Evolutionary conservation across 1,140 invertebrate genomes (phyloP).

Genomic region (Mercenaria mercenaria): DNA sequence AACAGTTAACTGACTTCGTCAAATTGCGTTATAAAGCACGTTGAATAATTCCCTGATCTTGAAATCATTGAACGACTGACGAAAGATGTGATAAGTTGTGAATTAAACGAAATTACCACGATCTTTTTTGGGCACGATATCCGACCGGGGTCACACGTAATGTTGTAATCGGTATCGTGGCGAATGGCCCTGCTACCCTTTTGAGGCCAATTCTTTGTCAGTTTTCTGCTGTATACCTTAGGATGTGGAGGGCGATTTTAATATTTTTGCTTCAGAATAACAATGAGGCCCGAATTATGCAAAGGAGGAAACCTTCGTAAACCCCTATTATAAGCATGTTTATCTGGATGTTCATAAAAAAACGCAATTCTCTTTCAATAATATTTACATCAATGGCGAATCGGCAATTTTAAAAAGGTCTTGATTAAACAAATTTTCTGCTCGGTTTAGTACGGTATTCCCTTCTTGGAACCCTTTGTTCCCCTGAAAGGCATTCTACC

Average conservation of each 20-base stretch:
- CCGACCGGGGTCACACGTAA: slow-evolving; percentile 17
- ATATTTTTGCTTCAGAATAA: not conserved
- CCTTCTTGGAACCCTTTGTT: too few species aligned
- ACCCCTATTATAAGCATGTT: not conserved
- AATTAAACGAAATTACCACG: slow-evolving; percentile 44
- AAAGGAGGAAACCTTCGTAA: slow-evolving; percentile 28
- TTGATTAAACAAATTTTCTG: too few species aligned
- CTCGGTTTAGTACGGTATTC: too few species aligned
- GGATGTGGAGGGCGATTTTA: slow-evolving; percentile 14
- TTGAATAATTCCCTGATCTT: slow-evolving; percentile 1
- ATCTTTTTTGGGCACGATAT: slow-evolving; percentile 54
- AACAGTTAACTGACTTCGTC: slow-evolving; percentile 49
- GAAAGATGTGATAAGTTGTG: slow-evolving; percentile 67
- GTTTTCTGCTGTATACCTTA: not conserved
- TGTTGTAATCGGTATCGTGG: not conserved
- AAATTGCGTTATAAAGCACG: slow-evolving; percentile 47
- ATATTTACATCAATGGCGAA: too few species aligned
- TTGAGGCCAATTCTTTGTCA: slow-evolving; percentile 18
- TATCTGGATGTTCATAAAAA: not conserved
- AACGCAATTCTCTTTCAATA: too few species aligned
- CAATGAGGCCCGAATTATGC: not conserved
- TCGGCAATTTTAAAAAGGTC: too few species aligned
- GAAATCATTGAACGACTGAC: slow-evolving; percentile 62
- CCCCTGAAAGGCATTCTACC: too few species aligned
- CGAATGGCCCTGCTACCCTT: slow-evolving; percentile 35